phyloP scores from a whole-genome alignment of 2,113 vertebrate genomes.

The Strigops habroptila region DNA sequence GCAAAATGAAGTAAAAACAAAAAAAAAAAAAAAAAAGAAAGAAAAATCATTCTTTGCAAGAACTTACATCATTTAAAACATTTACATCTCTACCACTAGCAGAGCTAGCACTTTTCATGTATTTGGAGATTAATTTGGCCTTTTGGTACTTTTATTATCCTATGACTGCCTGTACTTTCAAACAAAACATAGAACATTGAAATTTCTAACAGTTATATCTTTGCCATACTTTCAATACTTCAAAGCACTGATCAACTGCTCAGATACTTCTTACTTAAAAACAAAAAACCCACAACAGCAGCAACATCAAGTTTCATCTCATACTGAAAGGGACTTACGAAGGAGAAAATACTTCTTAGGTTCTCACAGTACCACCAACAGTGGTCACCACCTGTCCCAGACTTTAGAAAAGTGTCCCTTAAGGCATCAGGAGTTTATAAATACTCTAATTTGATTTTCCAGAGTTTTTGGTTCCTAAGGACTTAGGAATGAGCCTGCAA shows the following conservation, averaged over 20 bases:
- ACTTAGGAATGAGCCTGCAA: background rate
- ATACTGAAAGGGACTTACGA: background rate
- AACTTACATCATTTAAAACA: background rate
- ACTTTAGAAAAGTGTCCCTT: background rate
- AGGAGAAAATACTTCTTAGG: background rate
- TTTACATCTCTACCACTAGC: background rate
- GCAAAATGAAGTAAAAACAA: background rate
- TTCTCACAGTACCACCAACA: background rate
- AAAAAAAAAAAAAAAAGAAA: too few species aligned
- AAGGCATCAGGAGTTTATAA: background rate
- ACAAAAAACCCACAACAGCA: background rate
- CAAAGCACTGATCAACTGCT: background rate
- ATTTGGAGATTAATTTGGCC: background rate
- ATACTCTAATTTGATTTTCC: background rate
- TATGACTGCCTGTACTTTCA: background rate
- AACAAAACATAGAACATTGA: background rate
- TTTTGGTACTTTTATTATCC: background rate
- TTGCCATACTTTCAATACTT: background rate
- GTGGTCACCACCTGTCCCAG: background rate
- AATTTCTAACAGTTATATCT: background rate
- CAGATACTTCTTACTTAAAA: background rate
- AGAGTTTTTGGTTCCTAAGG: background rate
- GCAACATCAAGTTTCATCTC: background rate
- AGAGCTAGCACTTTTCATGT: background rate
- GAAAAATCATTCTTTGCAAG: background rate